A percentile compares a stretch with the other conserved stretches of the same genome.
phyloP scores from a whole-genome alignment of 2,888 invertebrate genomes.

The Panzeria rudis region DNA sequence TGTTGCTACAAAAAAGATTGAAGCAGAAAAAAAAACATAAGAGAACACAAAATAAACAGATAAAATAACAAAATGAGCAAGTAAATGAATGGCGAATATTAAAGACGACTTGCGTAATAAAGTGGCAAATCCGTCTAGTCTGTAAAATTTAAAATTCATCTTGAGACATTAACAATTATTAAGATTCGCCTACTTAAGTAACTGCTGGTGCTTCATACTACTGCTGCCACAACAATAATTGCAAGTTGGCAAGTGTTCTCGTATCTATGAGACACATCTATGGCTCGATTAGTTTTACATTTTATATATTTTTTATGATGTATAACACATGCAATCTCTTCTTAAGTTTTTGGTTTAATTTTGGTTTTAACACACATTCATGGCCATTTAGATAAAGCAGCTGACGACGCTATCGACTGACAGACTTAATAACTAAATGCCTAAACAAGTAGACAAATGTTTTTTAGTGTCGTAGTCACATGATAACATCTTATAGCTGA shows the following conservation, averaged over 20 bases:
- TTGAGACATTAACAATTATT: slow-evolving; percentile 39
- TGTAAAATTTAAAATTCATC: slow-evolving; percentile 36
- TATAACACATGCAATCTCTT: slow-evolving; percentile 32
- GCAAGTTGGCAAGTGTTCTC: slow-evolving; percentile 44
- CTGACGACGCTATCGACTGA: not conserved
- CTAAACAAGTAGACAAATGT: slow-evolving; percentile 13
- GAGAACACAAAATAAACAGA: slow-evolving; percentile 5
- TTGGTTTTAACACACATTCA: slow-evolving; percentile 53
- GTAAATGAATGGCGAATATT: slow-evolving; percentile 23
- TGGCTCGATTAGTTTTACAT: slow-evolving; percentile 35
- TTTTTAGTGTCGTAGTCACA: not conserved
- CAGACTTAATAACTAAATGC: slow-evolving; percentile 8
- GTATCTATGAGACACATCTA: slow-evolving; percentile 41
- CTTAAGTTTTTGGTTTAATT: slow-evolving; percentile 1
- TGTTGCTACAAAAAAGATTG: not conserved
- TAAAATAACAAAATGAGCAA: not conserved
- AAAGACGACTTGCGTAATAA: slow-evolving; percentile 50
- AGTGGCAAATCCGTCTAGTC: slow-evolving; percentile 50
- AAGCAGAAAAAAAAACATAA: not conserved
- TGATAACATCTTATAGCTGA: slow-evolving; percentile 2
- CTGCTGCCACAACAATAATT: slow-evolving; percentile 40
- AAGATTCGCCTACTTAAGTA: slow-evolving; percentile 44
- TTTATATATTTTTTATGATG: not conserved
- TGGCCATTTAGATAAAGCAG: slow-evolving; percentile 39
- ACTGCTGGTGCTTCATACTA: not conserved